phyloP scores from a whole-genome alignment of 2,888 invertebrate species.

The Drosophila sordidula region DNA sequence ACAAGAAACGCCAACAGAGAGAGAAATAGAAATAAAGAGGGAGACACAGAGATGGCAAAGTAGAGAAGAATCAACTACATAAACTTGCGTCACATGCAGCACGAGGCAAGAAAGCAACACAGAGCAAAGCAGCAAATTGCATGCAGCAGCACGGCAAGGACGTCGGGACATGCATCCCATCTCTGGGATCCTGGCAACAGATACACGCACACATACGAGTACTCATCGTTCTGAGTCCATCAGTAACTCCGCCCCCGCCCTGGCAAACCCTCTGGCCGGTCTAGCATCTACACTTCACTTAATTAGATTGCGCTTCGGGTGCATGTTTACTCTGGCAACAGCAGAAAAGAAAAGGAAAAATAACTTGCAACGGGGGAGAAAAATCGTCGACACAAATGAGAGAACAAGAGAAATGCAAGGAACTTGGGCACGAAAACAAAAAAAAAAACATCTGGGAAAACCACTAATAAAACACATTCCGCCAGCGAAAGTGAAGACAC shows the following conservation, averaged over 20 bases:
- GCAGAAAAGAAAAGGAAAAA: conserved; percentile 15
- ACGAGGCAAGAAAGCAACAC: conserved; percentile 19
- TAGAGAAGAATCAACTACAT: conserved; percentile 16
- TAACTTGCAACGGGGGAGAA: conserved; percentile 28
- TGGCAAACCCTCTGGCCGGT: neutral
- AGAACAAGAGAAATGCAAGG: conserved; percentile 33
- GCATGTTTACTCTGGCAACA: conserved; percentile 64
- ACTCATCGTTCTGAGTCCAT: conserved; percentile 49
- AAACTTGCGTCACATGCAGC: conserved; percentile 43
- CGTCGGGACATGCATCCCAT: conserved; percentile 37
- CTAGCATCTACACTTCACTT: conserved; percentile 60
- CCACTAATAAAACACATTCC: conserved; percentile 58
- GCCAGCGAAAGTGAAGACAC: conserved; percentile 60
- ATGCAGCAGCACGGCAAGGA: conserved; percentile 57
- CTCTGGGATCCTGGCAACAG: conserved; percentile 6
- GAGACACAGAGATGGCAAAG: neutral
- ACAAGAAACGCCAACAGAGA: conserved; percentile 34
- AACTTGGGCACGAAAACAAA: conserved; percentile 12
- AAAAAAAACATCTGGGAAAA: conserved; percentile 18
- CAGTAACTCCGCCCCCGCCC: conserved; percentile 21
- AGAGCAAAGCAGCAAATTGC: conserved; percentile 57
- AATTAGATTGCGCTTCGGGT: conserved; percentile 77
- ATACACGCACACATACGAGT: conserved; percentile 17
- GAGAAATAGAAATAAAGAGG: neutral
- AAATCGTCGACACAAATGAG: conserved; percentile 58